Evolutionary conservation across 2,113 vertebrate species (phyloP), one percentile per base, ranked within the genome.

Genomic region (Lamprologus sp.): DNA sequence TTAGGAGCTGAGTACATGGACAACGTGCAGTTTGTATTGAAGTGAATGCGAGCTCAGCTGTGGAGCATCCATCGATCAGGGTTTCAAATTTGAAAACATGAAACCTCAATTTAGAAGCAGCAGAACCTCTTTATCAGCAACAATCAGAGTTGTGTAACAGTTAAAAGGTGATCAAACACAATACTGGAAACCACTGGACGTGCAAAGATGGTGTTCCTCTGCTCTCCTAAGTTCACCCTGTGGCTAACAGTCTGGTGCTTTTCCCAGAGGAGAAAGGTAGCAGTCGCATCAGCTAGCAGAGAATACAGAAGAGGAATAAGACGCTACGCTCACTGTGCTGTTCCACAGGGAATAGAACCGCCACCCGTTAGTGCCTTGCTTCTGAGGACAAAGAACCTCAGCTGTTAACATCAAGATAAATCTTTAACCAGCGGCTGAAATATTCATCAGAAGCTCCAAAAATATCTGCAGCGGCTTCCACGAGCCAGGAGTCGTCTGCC

Each of bases 21-120:
- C 1, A 15, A 26, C 4, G 0, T 73, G 40, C 5, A 17, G 68
- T 47, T 73, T 26, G 13, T 45, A 26, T 45, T 26, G 37, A 73
- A 10, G 8, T 10, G 13, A 73, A 45, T 14, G 65, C 3, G 13
- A 26, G 37, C 65, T 28, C 40, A 15, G 0, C 68, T 17, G 40
- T 17, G 7, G 21, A 9, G 9, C 0, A 45, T 47, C 3, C 6
- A 28, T 3, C 9, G 6, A 5, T 47, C 0, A 28, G 4, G 8
- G 23, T 73, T 73, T 17, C 9, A 73, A 73, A 26, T 23, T 2
- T 68, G 11, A 68, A 68, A 40, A 68, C 5, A 1, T 68, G 35
- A 40, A 40, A 14, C 35, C 35, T 23, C 35, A 68, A 40, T 0
- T 40, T 68, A 40, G 2, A 42, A 70, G 21, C 65, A 23, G 2